These are phyloP conservation scores for Gobiocypris rarus DNA, from an alignment of 2,113 vertebrate species.

Conservation along the genomic window DNA sequence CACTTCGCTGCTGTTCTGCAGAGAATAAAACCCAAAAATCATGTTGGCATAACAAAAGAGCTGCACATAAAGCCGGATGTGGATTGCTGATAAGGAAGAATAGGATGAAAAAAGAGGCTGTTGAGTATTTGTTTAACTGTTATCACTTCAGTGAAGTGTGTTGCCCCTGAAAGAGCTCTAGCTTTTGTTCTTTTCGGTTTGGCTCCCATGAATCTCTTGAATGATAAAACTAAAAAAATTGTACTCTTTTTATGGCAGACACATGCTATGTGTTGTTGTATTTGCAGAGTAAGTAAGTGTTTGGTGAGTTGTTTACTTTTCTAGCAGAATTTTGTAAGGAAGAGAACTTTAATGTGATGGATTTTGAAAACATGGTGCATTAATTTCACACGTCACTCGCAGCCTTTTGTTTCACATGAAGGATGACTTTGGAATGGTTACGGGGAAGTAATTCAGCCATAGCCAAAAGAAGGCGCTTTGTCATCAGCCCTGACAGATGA, in stretches of 20 bases:
- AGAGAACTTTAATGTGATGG: conserved; percentile 1
- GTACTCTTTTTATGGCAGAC: background rate
- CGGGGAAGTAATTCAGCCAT: background rate
- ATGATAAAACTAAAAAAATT: background rate
- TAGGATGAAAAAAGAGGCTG: background rate
- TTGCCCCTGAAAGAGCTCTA: background rate
- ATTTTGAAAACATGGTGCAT: background rate
- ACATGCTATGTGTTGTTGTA: background rate
- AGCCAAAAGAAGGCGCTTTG: background rate
- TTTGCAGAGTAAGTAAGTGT: background rate
- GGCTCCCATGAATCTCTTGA: conserved; percentile 1
- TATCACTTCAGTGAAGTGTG: conserved; percentile 24
- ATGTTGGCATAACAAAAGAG: conserved; percentile 2
- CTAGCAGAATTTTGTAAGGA: background rate
- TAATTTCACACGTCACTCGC: background rate
- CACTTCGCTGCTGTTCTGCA: conserved; percentile 22
- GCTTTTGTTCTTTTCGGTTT: conserved; percentile 23
- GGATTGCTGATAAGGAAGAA: conserved; percentile 13
- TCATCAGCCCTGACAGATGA: background rate
- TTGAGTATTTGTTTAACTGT: background rate
- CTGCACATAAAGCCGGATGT: background rate
- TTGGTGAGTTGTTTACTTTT: conserved; percentile 4
- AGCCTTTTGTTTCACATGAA: background rate
- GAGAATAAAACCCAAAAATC: background rate
- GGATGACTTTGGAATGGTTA: background rate